Evolutionary conservation across 2,888 invertebrate species (phyloP), one percentile per base, ranked within the genome.

Genomic region (Aphidoletes aphidimyza): DNA sequence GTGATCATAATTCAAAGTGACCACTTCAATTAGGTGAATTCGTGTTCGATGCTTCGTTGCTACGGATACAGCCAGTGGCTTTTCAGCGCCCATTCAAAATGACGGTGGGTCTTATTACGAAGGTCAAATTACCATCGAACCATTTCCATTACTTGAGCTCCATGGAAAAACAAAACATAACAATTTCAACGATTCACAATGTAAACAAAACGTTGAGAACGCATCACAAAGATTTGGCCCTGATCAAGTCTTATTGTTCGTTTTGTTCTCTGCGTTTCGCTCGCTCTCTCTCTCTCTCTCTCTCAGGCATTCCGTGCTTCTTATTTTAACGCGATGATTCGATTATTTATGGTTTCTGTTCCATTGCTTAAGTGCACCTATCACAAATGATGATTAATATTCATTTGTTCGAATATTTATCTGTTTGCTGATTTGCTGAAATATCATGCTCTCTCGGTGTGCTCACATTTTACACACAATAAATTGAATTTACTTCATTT

Each of bases 401-500:
- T 69, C 69, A 69, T 69, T 69, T 69, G 69, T 34, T 30, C 34
- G 69, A 14, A 54, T 54, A 69, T 69, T 69, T 69, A 69, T 69
- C 30, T 69, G 69, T 69, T 69, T 69, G 69, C 14, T 69, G 69
- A 69, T 69, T 69, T 69, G 69, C 30, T 69, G 69, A 69, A 69
- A 30, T 69, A 69, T 69, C 2, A 0, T 5, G 14, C 30, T 69
- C 69, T 30, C 14, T 30, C 34, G 6, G 14, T 3, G 30, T 14
- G 14, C 69, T 30, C 9, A 69, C 69, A 69, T 17, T 42, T 14
- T 9, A 69, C 34, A 69, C 11, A 69, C 1, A 14, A 30, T 69
- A 69, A 69, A 69, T 69, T 69, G 69, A 69, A 69, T 69, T 69
- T 69, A 69, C 69, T 69, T 69, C 69, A 14, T 69, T 69, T 34